Base-by-base conservation (phyloP, 1,140 invertebrate species). In the Batillaria attramentaria region DNA sequence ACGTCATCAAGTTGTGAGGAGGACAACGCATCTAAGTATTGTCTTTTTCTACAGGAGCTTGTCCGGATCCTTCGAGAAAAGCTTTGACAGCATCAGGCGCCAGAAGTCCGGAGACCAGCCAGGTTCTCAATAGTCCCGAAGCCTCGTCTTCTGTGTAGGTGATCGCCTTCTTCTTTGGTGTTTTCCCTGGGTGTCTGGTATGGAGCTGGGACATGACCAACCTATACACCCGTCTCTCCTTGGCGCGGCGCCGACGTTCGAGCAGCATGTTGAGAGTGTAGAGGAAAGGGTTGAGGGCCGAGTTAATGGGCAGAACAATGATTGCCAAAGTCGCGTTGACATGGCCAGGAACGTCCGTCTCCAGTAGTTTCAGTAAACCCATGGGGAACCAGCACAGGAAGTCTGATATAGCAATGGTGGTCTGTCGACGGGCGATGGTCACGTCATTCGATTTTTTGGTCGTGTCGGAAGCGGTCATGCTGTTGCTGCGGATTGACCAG, bases 371-470 rank as follows among this genome's bases (percentile, higher is more conserved):
- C 57, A 79, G 72, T 13, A 72, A 6, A 41, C 78, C 72, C 13
- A 79, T 60, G 16, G 78, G 78, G 39, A 79, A 79, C 78, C 78
- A 79, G 41, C 78, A 79, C 35, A 79, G 33, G 73, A 79, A 79
- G 62, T 79, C 78, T 33, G 78, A 73, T n/a, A 79, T 24, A 35
- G 72, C 78, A 20, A 79, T 74, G 31, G 72, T 41, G 20, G 57
- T 65, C 24, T 73, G 70, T 46, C 57, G 35, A 31, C 60, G 72
- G 60, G 78, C 78, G 37, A 79, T 65, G 5, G 6, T 24, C 18
- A 79, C 46, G 35, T 79, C 78, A n/a, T n/a, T n/a, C n/a, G n/a
- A n/a, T n/a, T n/a, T n/a, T n/a, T 20, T 73, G 50, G 1, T 70
- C 33, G 24, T 50, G n/a, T n/a, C n/a, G n/a, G n/a, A n/a, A n/a